These are phyloP conservation scores for Setipinna tenuifilis DNA, from an alignment of 2,797 vertebrate genomes.

Conservation along the genomic window DNA sequence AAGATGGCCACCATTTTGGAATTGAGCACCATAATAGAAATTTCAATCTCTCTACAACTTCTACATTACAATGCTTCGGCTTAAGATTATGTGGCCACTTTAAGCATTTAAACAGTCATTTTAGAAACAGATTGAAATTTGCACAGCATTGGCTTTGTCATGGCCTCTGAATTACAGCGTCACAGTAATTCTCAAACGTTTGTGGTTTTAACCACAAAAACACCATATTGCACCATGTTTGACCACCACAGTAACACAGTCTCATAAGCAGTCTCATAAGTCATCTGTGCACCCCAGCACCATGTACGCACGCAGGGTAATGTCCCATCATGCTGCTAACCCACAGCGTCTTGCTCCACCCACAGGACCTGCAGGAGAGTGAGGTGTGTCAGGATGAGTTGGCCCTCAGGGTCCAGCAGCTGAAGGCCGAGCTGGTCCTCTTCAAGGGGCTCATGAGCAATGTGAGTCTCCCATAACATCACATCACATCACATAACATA, in stretches of 20 bases:
- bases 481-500: too few species aligned
- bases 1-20: neutral
- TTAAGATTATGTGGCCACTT: too few species aligned
- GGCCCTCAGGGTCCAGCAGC: constrained; percentile 90
- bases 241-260: too few species aligned
- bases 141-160: too few species aligned
- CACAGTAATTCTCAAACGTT: too few species aligned
- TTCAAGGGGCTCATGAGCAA: constrained; percentile 99
- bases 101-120: too few species aligned
- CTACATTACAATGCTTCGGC: too few species aligned
- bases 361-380: constrained; percentile 92
- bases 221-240: too few species aligned
- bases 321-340: neutral
- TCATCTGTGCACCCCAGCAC: neutral
- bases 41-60: too few species aligned
- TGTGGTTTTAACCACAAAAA: neutral
- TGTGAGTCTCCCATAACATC: constrained; percentile 73
- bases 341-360: constrained; percentile 34
- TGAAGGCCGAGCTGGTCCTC: constrained; percentile 94
- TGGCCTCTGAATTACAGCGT: too few species aligned
- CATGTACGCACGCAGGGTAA: neutral
- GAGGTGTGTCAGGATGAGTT: constrained; percentile 96
- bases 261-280: neutral
- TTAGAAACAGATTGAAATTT: too few species aligned
- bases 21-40: neutral